Evolutionary conservation across 1,140 invertebrate species (phyloP).

Genomic region (Drosophila sp.): DNA sequence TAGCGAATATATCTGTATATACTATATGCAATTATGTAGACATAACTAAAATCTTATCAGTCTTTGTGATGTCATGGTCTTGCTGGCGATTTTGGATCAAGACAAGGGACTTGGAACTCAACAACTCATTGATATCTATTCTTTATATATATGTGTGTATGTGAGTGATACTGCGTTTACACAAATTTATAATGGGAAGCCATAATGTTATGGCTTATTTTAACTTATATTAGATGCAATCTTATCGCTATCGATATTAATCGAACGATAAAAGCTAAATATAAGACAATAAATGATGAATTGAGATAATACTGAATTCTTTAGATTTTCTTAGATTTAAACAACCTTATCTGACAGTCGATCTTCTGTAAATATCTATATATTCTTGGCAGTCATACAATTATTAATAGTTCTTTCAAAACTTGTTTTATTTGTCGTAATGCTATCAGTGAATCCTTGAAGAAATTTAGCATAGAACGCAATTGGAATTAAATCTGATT

Average conservation of each 20-base stretch:
- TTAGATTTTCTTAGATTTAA: no score
- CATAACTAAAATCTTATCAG: constrained; percentile 31
- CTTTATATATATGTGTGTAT: background rate
- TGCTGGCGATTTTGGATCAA: constrained; percentile 29
- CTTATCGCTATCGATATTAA: constrained; percentile 1
- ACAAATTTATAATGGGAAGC: no score
- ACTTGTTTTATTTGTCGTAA: background rate
- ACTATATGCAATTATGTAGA: constrained; percentile 5
- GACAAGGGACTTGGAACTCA: constrained; percentile 29
- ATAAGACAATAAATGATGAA: background rate
- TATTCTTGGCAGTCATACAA: no score
- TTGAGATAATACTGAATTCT: no score
- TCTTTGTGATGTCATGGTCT: constrained; percentile 26
- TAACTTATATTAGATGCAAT: background rate
- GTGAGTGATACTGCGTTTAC: background rate
- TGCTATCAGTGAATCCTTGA: background rate
- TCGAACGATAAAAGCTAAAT: background rate
- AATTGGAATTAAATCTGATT: background rate
- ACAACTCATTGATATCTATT: constrained; percentile 22
- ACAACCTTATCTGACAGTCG: no score
- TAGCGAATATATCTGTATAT: constrained; percentile 10
- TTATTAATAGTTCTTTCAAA: background rate
- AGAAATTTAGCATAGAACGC: background rate
- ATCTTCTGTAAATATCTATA: no score
- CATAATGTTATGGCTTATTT: no score